Conservation (phyloP, 2,888 invertebrate genomes). For the Crioceris asparagi region DNA sequence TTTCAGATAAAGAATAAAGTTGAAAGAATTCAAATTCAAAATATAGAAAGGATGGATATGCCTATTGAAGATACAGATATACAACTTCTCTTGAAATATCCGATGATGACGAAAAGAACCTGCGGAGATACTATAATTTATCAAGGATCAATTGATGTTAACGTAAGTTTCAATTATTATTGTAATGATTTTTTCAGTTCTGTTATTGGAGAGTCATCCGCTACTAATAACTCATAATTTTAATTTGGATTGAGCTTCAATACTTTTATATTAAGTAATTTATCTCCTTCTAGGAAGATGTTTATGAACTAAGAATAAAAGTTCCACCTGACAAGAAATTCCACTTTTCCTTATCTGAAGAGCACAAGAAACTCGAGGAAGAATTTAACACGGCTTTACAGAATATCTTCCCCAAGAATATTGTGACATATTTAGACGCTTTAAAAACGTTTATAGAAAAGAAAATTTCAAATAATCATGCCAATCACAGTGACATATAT, state of each 20-base stretch:
- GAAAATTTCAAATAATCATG: constrained; percentile 8
- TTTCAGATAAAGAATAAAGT: too few relatives aligned
- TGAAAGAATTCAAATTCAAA: too few relatives aligned
- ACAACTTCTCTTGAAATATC: constrained; percentile 24
- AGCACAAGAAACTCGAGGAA: not conserved
- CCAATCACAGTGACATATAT: constrained; percentile 17
- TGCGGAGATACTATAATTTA: constrained; percentile 17
- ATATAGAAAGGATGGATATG: too few relatives aligned
- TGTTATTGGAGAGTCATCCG: too few relatives aligned
- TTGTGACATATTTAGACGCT: constrained; percentile 19
- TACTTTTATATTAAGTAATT: too few relatives aligned
- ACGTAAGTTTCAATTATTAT: constrained; percentile 14
- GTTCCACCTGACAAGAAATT: not conserved
- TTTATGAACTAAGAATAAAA: constrained; percentile 20
- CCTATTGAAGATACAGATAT: not conserved
- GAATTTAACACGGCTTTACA: too few relatives aligned
- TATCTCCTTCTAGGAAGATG: constrained; percentile 19
- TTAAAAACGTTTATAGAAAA: constrained; percentile 17
- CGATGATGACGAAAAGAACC: constrained; percentile 20
- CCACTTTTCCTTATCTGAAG: not conserved
- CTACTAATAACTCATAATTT: too few relatives aligned
- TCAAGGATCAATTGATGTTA: constrained; percentile 22
- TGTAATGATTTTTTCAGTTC: too few relatives aligned
- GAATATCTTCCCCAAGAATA: not conserved
- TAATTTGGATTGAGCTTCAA: too few relatives aligned